Conservation (phyloP, 2,888 invertebrate genomes). For the Rhyacophila evoluta region DNA sequence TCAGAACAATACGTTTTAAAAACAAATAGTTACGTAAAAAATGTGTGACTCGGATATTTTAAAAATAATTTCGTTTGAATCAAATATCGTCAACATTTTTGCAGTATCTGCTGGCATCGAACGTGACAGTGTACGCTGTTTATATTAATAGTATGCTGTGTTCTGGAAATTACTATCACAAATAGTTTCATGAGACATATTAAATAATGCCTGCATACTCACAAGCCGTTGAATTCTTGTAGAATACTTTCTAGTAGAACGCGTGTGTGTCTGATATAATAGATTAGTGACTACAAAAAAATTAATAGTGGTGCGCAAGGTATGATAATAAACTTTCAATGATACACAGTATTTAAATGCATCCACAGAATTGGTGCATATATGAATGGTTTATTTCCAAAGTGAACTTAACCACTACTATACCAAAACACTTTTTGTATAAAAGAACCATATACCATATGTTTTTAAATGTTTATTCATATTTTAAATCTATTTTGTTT, state of each 20-base stretch:
- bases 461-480: too few relatives aligned
- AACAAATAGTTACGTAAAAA: neutral
- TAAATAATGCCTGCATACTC: neutral
- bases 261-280: neutral
- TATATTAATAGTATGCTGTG: neutral
- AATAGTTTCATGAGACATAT: neutral
- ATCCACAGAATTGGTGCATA: too few relatives aligned
- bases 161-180: neutral
- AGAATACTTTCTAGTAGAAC: neutral
- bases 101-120: neutral
- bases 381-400: too few relatives aligned
- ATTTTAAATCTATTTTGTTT: too few relatives aligned
- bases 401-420: too few relatives aligned
- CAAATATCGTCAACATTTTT: neutral
- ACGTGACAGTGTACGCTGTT: neutral
- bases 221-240: neutral
- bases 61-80: neutral
- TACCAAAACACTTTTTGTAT: too few relatives aligned
- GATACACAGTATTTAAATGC: too few relatives aligned
- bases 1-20: neutral
- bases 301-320: too few relatives aligned
- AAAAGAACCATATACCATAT: too few relatives aligned
- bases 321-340: too few relatives aligned
- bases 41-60: neutral
- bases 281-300: too few relatives aligned